Base-by-base conservation (phyloP, 2,113 vertebrate genomes). In the Setophaga petechia region DNA sequence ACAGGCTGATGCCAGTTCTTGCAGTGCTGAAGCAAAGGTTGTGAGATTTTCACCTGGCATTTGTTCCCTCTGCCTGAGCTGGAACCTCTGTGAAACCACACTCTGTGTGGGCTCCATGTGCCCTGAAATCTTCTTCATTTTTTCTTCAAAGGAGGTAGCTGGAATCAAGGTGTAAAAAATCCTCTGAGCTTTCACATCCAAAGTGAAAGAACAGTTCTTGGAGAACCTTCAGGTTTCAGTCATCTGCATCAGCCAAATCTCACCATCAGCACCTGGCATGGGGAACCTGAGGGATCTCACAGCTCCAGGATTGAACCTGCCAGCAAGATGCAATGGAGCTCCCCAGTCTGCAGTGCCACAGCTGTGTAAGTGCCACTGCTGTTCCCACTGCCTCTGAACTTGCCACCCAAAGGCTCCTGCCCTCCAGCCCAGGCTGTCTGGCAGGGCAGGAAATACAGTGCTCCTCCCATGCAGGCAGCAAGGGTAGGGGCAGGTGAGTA, bases 71-170 rank as follows among this genome's bases (percentile, higher is more conserved):
- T 95, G 95, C 55, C 92, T 87, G 87, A 92, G 87, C 43, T n/a
- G 92, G 69, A 96, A 78, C n/a, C 79, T 93, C 78, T 93, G 91
- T 39, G 68, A 41, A 6, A 57, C 41, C 66, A 79, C 1, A 1
- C 46, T 94, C 35, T 76, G 21, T 33, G 79, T 59, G 41, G 82
- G 46, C 41, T 75, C 67, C 23, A 87, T 17, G 44, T 90, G 73
- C 25, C 93, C 84, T 22, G 96, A 94, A 84, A 94, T 22, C 72
- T 77, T 94, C 88, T 94, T 85, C 92, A 93, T 86, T 30, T 59
- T 79, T 61, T 89, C 80, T 80, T 95, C 82, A 57, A 77, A 91
- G 52, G 17, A 87, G 37, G 51, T 12, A 66, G 59, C 33, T 30
- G 62, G 74, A 88, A 61, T 41, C 51, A 84, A 78, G 39, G 37